phyloP scores from a whole-genome alignment of 2,797 vertebrate genomes.

The Lagocephalus sceleratus region DNA sequence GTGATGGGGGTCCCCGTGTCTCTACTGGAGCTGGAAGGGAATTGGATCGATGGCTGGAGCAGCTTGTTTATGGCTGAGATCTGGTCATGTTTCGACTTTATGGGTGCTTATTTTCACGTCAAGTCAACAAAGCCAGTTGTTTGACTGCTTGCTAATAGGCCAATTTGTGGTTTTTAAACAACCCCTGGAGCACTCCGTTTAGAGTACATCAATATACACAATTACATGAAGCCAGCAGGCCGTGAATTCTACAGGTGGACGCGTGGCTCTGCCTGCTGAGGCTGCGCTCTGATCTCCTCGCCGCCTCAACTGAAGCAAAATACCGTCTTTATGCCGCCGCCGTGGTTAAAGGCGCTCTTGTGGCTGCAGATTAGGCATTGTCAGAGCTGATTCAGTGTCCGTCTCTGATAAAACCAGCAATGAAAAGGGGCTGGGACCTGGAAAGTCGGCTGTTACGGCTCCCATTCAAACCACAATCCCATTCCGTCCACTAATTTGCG shows the following conservation, averaged over 20 bases:
- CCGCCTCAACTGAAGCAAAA: too few relatives aligned
- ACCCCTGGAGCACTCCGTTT: neutral
- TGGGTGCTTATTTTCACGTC: neutral
- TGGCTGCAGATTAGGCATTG: too few relatives aligned
- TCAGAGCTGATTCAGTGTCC: too few relatives aligned
- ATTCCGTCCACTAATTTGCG: too few relatives aligned
- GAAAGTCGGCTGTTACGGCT: neutral
- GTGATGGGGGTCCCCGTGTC: neutral
- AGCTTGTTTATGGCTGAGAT: neutral
- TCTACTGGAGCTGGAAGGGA: neutral
- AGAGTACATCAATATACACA: neutral
- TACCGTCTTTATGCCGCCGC: too few relatives aligned
- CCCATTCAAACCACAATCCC: neutral
- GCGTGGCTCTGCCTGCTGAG: neutral
- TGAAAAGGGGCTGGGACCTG: neutral
- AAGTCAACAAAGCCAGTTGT: neutral
- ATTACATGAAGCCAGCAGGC: neutral
- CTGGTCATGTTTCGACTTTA: neutral
- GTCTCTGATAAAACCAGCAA: neutral
- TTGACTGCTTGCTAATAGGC: slow-evolving; percentile 6
- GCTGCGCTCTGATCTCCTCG: neutral
- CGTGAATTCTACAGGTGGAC: neutral
- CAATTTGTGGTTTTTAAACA: neutral
- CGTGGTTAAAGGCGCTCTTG: too few relatives aligned
- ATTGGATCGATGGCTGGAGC: neutral